phyloP scores from a whole-genome alignment of 2,797 vertebrate genomes.

The Hylomyscus alleni region DNA sequence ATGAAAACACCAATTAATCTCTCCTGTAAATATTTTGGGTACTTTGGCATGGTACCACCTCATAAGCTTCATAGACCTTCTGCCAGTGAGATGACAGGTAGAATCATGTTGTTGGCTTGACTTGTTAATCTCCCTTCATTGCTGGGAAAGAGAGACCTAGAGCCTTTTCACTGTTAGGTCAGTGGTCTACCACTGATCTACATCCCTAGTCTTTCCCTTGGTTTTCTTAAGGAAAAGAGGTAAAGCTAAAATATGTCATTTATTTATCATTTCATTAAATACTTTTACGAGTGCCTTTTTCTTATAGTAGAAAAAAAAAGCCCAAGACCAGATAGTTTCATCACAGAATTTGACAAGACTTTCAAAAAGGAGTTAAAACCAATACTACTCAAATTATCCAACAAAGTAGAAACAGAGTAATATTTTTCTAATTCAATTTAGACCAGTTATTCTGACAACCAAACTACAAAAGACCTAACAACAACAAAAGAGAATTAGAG shows the following conservation, averaged over 20 bases:
- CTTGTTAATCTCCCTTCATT: background rate
- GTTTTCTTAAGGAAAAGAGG: background rate
- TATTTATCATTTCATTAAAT: slow-evolving; percentile 59
- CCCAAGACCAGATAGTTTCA: too few relatives aligned
- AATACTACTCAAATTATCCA: background rate
- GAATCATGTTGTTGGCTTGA: background rate
- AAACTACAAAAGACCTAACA: background rate
- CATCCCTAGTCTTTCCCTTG: background rate
- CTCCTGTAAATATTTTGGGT: background rate
- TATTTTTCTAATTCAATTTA: background rate
- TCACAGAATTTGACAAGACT: too few relatives aligned
- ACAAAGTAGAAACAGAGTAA: background rate
- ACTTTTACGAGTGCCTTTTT: background rate
- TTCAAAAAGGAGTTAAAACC: background rate
- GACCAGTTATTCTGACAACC: background rate
- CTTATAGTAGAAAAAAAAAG: background rate
- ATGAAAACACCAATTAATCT: slow-evolving; percentile 59
- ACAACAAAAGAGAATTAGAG: background rate
- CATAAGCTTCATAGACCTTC: background rate
- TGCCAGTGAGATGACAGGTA: background rate
- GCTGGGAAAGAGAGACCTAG: background rate
- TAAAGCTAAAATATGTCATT: background rate
- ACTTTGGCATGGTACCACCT: background rate
- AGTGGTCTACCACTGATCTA: background rate
- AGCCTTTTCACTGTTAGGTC: background rate